Conservation (phyloP, 2,888 invertebrate genomes). For the Celastrina argiolus region DNA sequence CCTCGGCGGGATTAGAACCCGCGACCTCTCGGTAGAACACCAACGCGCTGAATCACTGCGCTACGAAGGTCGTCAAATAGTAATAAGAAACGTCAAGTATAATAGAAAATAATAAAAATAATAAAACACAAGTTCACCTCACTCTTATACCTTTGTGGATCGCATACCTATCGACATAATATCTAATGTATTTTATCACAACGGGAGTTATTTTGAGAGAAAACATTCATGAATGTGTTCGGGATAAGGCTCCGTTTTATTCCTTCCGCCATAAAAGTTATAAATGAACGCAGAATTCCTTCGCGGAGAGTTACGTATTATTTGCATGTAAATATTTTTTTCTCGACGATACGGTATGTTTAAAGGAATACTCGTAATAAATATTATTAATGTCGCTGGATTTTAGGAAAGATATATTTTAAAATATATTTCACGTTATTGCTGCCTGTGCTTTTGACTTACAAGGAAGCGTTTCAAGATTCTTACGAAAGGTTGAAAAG, state of each 20-base stretch:
- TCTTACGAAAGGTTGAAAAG: no score
- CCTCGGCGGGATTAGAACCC: no score
- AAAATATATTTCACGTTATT: neutral
- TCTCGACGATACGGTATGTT: neutral
- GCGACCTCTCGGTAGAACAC: no score
- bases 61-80: no score
- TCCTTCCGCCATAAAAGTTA: slow-evolving; percentile 14
- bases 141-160: neutral
- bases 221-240: neutral
- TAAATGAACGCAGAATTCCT: slow-evolving; percentile 17
- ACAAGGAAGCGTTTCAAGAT: neutral
- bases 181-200: neutral
- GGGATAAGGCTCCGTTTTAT: slow-evolving; percentile 12
- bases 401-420: neutral
- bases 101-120: neutral
- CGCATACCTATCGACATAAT: neutral
- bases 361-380: neutral
- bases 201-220: neutral
- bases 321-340: slow-evolving; percentile 5
- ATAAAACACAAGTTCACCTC: neutral
- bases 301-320: neutral
- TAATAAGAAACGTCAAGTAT: no score
- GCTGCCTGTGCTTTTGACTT: neutral
- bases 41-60: no score
- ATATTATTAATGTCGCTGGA: neutral